Evolutionary conservation across 2,113 vertebrate genomes (phyloP).

Genomic region (Heliornis fulica): DNA sequence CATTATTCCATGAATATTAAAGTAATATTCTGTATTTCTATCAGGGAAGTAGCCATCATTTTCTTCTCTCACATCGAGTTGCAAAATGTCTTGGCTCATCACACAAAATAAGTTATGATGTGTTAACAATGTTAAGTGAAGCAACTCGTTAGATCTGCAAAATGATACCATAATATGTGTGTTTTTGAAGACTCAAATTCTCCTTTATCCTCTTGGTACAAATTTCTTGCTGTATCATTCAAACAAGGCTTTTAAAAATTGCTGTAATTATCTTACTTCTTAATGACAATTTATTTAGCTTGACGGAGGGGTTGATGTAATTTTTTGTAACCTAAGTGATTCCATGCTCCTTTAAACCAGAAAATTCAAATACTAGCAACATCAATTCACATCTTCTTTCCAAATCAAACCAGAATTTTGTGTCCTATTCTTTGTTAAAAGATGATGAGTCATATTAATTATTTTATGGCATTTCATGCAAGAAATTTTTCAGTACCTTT

Average conservation of each 20-base stretch:
- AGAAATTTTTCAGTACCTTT: not conserved
- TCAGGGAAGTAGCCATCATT: not conserved
- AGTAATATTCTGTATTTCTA: not conserved
- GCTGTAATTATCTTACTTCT: not conserved
- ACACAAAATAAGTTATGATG: not conserved
- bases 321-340: not conserved
- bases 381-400: not conserved
- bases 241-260: not conserved
- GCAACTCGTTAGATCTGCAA: not conserved
- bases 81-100: constrained; percentile 1
- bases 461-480: not conserved
- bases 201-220: not conserved
- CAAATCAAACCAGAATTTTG: not conserved
- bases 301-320: not conserved
- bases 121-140: not conserved
- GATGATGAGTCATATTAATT: not conserved
- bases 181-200: not conserved
- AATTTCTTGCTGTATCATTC: not conserved
- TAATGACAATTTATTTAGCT: not conserved
- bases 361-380: not conserved
- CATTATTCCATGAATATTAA: not conserved
- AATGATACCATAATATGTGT: not conserved
- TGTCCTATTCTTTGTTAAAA: not conserved
- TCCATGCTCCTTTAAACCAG: not conserved
- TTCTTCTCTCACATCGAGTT: not conserved